Evolutionary conservation across 1,140 invertebrate genomes (phyloP), one percentile per base, ranked within the genome.

Genomic region (Papilio aristodemus): DNA sequence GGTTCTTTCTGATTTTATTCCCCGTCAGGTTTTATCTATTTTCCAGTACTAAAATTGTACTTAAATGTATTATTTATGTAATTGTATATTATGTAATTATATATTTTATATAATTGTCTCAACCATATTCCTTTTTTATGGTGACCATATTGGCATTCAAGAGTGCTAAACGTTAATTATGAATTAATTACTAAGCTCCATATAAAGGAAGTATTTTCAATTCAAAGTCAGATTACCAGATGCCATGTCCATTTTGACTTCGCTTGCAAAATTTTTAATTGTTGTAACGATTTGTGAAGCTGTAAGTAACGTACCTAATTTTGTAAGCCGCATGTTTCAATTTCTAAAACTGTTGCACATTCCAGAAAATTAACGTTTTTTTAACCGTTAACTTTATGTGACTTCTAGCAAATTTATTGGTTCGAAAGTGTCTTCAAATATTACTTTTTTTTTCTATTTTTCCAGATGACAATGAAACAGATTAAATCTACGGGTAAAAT

Each of bases 391-490:
- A 39, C 27, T 1, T 25, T 67, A 63, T 14, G 46, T 32, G 27
- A 32, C 27, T 32, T n/a, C n/a, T n/a, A n/a, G n/a, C n/a, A 32
- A 32, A 32, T 3, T 32, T 32, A 32, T 32, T 32, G 27, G 2
- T 32, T 32, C 27, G 6, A n/a, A n/a, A n/a, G n/a, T n/a, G n/a
- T n/a, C n/a, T n/a, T n/a, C n/a, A n/a, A n/a, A n/a, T n/a, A n/a
- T n/a, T n/a, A n/a, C n/a, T n/a, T n/a, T n/a, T n/a, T n/a, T 22
- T 50, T 19, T 3, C 19, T 22, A 22, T 3, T 25, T 32, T 83
- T 79, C 58, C 72, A 89, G 87, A 89, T 90, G 88, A 89, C 88
- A 25, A 87, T 88, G 86, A 88, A 90, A 71, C 88, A 90, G 75
- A 79, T 90, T 54, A 89, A 68, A 71, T 83, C 83, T 17, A 86